Evolutionary conservation across 1,140 invertebrate species (phyloP).

Genomic region (Argopecten irradians): DNA sequence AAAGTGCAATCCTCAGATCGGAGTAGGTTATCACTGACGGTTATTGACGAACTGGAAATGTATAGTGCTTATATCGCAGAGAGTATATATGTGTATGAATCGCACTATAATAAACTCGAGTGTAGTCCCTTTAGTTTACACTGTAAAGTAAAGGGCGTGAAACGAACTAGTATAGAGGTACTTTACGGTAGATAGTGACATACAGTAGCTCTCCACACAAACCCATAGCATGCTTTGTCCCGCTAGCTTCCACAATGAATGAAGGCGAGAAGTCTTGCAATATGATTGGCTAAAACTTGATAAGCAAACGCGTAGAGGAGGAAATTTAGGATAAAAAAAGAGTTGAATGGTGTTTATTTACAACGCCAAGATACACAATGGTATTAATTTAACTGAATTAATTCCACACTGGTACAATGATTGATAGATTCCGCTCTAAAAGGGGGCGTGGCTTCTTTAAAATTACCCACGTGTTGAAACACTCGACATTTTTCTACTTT

Average conservation of each 20-base stretch:
- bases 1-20: not conserved
- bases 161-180: not conserved
- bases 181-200: not conserved
- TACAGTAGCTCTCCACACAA: not conserved
- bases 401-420: not conserved
- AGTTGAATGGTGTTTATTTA: not conserved
- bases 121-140: constrained; percentile 15
- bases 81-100: not conserved
- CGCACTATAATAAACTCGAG: not conserved
- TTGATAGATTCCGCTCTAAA: not conserved
- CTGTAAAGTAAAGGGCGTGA: constrained; percentile 15
- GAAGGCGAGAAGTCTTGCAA: not conserved
- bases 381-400: constrained; percentile 2
- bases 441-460: not conserved
- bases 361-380: not conserved
- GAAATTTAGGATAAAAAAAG: not conserved
- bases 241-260: not conserved
- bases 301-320: constrained; percentile 14
- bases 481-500: constrained; percentile 16
- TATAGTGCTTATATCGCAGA: not conserved
- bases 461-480: not conserved
- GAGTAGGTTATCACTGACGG: not conserved
- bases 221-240: not conserved
- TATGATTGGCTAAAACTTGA: not conserved
- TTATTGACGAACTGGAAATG: not conserved